A percentile compares a stretch with the other conserved stretches of the same genome.
These are phyloP conservation scores for Hemitrygon akajei DNA, from an alignment of 2,797 vertebrate species.

Conservation along the genomic window DNA sequence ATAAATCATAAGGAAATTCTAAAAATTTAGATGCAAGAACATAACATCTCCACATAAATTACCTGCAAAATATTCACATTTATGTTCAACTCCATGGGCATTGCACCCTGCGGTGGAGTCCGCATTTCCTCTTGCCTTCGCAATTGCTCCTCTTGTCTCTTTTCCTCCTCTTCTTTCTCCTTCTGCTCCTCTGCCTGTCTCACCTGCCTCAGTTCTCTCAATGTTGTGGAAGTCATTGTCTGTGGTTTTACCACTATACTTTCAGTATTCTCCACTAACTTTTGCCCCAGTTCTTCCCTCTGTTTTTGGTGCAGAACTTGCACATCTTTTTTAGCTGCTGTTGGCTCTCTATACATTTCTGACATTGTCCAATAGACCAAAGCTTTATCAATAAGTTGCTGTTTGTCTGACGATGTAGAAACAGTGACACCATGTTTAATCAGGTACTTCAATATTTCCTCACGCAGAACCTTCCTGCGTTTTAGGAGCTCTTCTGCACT, in stretches of 20 bases:
- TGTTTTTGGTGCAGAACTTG: background rate
- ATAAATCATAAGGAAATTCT: background rate
- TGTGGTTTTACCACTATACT: no score
- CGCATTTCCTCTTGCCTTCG: background rate
- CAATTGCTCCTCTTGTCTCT: background rate
- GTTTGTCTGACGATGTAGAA: constrained; percentile 72
- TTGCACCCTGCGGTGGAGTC: background rate
- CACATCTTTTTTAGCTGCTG: no score
- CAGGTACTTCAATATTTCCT: constrained; percentile 82
- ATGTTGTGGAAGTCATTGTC: no score
- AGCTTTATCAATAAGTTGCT: constrained; percentile 65
- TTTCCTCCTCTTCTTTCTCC: background rate
- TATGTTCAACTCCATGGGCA: background rate
- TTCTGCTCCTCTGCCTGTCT: background rate
- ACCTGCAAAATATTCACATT: constrained; percentile 11
- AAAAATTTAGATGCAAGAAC: background rate
- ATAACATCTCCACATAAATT: background rate
- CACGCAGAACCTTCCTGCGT: constrained; percentile 76
- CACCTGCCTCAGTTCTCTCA: background rate
- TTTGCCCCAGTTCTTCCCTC: background rate
- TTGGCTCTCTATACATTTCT: background rate
- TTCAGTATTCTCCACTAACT: background rate
- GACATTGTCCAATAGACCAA: constrained; percentile 64
- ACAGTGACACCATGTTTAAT: constrained; percentile 60
- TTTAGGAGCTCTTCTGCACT: constrained; percentile 76